phyloP scores from a whole-genome alignment of 1,140 invertebrate species.

The Tetragnatha versicolor region DNA sequence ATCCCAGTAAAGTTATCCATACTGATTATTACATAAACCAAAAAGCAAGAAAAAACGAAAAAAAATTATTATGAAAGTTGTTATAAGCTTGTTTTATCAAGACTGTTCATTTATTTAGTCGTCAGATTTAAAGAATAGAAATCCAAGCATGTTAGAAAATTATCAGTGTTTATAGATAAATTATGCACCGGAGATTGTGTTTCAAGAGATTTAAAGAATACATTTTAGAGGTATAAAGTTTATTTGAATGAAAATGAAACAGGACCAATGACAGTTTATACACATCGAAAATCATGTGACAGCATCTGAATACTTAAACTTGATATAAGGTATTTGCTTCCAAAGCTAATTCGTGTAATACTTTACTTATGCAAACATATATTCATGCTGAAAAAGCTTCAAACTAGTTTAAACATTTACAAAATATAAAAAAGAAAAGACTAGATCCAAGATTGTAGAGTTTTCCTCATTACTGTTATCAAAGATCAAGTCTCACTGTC shows the following conservation, averaged over 20 bases:
- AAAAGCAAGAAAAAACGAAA: no score
- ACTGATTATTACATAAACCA: no score
- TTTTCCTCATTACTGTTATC: conserved; percentile 47
- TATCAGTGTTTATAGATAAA: no score
- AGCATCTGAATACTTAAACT: conserved; percentile 24
- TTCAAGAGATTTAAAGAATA: no score
- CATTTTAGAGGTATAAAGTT: no score
- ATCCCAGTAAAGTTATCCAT: no score
- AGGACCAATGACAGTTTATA: conserved; percentile 39
- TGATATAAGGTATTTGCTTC: conserved; percentile 26
- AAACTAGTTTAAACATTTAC: conserved; percentile 35
- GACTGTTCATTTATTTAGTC: no score
- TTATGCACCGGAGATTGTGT: no score
- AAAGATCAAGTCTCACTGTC: conserved; percentile 46
- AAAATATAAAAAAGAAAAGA: conserved; percentile 39
- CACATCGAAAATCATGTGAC: conserved; percentile 27
- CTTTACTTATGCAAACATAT: conserved; percentile 3
- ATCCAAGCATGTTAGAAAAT: no score
- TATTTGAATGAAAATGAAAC: conserved; percentile 1
- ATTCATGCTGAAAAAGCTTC: not conserved
- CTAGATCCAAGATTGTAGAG: conserved; percentile 52
- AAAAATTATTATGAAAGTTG: no score
- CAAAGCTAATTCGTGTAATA: not conserved
- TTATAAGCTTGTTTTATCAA: no score
- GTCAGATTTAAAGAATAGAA: no score